Evolutionary conservation across 2,797 vertebrate genomes (phyloP), one percentile per base, ranked within the genome.

Genomic region (Miichthys miiuy): DNA sequence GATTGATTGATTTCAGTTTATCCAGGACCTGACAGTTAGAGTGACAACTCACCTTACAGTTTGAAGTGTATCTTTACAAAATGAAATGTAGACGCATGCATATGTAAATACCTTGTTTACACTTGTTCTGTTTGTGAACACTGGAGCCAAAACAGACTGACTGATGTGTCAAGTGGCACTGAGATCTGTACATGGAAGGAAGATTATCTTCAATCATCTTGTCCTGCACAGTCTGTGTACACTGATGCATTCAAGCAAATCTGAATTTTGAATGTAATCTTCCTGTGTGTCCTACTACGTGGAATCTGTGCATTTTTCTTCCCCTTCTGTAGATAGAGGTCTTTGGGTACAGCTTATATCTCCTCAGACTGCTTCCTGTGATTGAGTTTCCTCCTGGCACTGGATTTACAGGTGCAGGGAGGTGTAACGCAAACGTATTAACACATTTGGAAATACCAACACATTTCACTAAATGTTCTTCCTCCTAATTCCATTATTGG

Each of bases 401-500:
- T 63, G 6, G 51, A 50, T 52, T 20, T 46, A 58, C 46, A n/a
- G 58, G 41, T 48, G 34, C 44, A 56, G 18, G 34, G 41, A 68
- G 38, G 61, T 68, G 65, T 58, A 57, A 80, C 44, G 27, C 48
- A 61, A 14, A 21, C 20, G 13, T 3, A 63, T 83, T 11, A 80
- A 51, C 75, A 64, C 82, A 51, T 78, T 72, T 70, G 47, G 47
- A 58, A 81, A 69, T 47, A 73, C 51, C 41, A 73, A 68, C 80
- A 80, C 64, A 62, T 23, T 72, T 64, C 52, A 61, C 73, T 81
- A 72, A 56, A 18, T 48, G 56, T 21, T 76, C 34, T 52, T 72
- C 27, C 42, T 56, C 16, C 2, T 84, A 76, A 85, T 23, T 77
- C 68, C 75, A 68, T 89, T 83, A 76, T 47, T 63, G 63, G 20